These are phyloP conservation scores for Ctenoplectra terminalis DNA, from an alignment of 1,140 invertebrate species.

Conservation along the genomic window DNA sequence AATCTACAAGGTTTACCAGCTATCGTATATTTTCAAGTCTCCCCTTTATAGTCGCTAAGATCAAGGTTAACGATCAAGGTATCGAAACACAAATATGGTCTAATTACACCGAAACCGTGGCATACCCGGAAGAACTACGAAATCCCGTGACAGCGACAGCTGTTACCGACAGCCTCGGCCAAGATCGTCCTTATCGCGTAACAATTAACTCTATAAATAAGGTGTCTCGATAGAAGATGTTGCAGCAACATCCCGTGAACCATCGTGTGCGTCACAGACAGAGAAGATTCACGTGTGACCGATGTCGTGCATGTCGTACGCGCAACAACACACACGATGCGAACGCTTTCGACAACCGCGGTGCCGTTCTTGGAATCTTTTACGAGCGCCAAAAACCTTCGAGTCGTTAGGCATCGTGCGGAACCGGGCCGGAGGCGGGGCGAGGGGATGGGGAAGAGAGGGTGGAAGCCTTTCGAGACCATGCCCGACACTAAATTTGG, in stretches of 20 bases:
- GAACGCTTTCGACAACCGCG: slow-evolving; percentile 7
- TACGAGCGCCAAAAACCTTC: slow-evolving; percentile 41
- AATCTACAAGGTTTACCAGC: neutral
- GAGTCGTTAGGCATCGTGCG: slow-evolving; percentile 10
- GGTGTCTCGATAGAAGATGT: neutral
- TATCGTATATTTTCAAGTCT: neutral
- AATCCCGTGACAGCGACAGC: neutral
- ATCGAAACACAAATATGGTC: neutral
- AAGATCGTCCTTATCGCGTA: slow-evolving; percentile 16
- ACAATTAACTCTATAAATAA: slow-evolving; percentile 25
- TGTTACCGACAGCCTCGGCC: neutral
- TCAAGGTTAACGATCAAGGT: neutral
- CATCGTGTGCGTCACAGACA: neutral
- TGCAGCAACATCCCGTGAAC: neutral
- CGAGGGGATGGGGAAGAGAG: slow-evolving; percentile 12
- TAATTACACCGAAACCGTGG: too few relatives aligned
- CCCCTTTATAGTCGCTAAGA: neutral
- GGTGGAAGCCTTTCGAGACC: slow-evolving; percentile 55
- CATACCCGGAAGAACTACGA: neutral
- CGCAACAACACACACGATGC: neutral
- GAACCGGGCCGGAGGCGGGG: neutral
- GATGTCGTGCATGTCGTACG: too few relatives aligned
- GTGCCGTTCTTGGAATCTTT: slow-evolving; percentile 41
- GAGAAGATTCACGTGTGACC: neutral
- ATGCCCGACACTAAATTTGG: slow-evolving; percentile 64